phyloP scores from a whole-genome alignment of 2,888 invertebrate genomes.

The Globia sparganii region DNA sequence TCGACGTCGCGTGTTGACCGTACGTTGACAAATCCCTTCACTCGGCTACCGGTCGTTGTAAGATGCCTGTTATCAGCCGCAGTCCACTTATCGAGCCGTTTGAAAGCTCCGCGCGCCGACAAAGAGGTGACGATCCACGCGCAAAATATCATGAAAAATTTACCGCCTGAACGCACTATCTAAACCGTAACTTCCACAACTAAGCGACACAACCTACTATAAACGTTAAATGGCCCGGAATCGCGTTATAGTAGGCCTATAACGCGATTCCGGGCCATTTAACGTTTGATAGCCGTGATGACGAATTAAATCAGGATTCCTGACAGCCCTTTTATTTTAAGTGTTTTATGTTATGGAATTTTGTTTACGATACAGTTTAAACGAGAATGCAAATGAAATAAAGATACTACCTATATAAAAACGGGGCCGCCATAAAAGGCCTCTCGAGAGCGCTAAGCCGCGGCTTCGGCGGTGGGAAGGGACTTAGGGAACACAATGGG shows the following conservation, averaged over 20 bases:
- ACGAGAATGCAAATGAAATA: conserved; percentile 83
- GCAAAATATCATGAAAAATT: conserved; percentile 79
- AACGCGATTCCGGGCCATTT: conserved; percentile 38
- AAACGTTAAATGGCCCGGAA: too few relatives aligned
- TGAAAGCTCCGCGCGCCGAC: conserved; percentile 84
- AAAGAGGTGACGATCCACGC: conserved; percentile 86
- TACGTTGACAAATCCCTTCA: conserved; percentile 87
- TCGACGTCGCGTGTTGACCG: conserved; percentile 81
- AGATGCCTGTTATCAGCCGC: conserved; percentile 81
- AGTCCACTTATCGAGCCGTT: conserved; percentile 84
- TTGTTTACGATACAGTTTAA: conserved; percentile 80
- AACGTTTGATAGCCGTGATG: conserved; percentile 52
- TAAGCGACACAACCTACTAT: conserved; percentile 31
- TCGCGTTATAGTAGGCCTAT: too few relatives aligned
- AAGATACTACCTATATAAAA: conserved; percentile 79
- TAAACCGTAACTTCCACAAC: conserved; percentile 59
- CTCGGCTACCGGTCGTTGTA: conserved; percentile 85
- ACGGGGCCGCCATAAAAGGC: conserved; percentile 81
- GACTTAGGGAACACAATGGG: conserved; percentile 86
- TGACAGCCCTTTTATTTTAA: conserved; percentile 71
- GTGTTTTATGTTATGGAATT: conserved; percentile 69
- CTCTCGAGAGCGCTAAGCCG: conserved; percentile 80
- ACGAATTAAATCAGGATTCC: conserved; percentile 67
- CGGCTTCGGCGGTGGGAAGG: conserved; percentile 75
- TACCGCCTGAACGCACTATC: conserved; percentile 60